Percentiles rank a stretch among this genome's conserved stretches.
Conservation (phyloP, 2,888 invertebrate genomes). For the Dryocosmus kuriphilus region DNA sequence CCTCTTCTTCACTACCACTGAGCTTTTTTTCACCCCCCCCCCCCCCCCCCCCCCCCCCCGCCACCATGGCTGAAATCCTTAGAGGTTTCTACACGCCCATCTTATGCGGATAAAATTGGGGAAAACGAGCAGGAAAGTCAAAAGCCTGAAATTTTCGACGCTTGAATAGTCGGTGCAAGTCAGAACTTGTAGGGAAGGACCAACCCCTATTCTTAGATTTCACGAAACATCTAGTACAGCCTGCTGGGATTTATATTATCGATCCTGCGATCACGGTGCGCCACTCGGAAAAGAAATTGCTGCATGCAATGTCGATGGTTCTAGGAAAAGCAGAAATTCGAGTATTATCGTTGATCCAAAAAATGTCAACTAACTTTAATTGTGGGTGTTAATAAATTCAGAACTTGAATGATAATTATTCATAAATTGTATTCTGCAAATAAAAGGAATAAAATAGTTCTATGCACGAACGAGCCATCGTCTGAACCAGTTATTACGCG, state of each 20-base stretch:
- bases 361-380: background rate
- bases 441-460: background rate
- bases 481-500: slow-evolving; percentile 1
- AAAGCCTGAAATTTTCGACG: background rate
- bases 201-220: background rate
- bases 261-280: background rate
- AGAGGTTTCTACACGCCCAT: slow-evolving; percentile 19
- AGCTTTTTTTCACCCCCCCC: no score
- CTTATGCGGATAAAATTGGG: background rate
- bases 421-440: slow-evolving; percentile 5
- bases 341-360: background rate
- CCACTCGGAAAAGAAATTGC: background rate
- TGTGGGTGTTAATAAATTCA: background rate
- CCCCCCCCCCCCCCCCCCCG: slow-evolving; percentile 25
- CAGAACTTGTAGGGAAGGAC: background rate
- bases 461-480: background rate
- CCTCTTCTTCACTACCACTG: slow-evolving; percentile 46
- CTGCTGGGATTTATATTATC: background rate
- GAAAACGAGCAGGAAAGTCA: background rate
- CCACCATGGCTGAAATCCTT: slow-evolving; percentile 30
- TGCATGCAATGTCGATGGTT: background rate
- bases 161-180: background rate
- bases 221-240: background rate
- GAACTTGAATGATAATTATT: slow-evolving; percentile 8
- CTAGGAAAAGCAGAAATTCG: background rate